Percentiles rank a stretch among this genome's conserved stretches.
These are phyloP conservation scores for Ceratotherium simum DNA, from an alignment of 2,113 vertebrate genomes.

Conservation along the genomic window DNA sequence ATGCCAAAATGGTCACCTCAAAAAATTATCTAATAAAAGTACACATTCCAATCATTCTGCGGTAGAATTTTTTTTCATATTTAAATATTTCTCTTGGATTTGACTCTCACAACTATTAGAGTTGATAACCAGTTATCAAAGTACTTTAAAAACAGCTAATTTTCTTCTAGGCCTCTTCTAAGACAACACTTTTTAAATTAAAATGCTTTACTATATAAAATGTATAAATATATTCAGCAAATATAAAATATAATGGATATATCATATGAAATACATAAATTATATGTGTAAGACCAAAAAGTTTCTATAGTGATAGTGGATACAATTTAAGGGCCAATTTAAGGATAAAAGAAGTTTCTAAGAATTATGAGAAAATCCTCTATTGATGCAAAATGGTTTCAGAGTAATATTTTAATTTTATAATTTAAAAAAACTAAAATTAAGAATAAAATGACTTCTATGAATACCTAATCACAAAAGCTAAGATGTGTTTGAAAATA, in stretches of 20 bases:
- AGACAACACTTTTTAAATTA: slow-evolving; percentile 3
- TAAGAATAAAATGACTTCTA: neutral
- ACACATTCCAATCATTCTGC: slow-evolving; percentile 63
- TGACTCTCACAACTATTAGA: neutral
- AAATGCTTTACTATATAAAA: neutral
- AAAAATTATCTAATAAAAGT: slow-evolving; percentile 57
- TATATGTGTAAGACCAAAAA: neutral
- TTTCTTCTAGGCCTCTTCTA: neutral
- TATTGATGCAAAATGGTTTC: neutral
- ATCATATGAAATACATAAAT: neutral
- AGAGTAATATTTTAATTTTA: neutral
- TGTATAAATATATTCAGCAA: neutral
- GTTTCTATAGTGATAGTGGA: neutral
- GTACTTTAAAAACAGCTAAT: neutral
- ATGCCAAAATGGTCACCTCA: slow-evolving; percentile 43
- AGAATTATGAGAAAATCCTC: neutral
- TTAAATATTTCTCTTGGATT: slow-evolving; percentile 67
- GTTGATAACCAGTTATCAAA: slow-evolving; percentile 23
- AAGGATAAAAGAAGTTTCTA: neutral
- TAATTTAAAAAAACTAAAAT: neutral
- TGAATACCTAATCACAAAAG: neutral
- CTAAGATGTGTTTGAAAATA: neutral
- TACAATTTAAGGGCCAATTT: neutral
- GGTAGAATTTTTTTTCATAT: slow-evolving; percentile 56
- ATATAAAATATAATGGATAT: neutral